These are phyloP conservation scores for Hemibagrus guttatus DNA, from an alignment of 2,797 vertebrate species.

Conservation along the genomic window DNA sequence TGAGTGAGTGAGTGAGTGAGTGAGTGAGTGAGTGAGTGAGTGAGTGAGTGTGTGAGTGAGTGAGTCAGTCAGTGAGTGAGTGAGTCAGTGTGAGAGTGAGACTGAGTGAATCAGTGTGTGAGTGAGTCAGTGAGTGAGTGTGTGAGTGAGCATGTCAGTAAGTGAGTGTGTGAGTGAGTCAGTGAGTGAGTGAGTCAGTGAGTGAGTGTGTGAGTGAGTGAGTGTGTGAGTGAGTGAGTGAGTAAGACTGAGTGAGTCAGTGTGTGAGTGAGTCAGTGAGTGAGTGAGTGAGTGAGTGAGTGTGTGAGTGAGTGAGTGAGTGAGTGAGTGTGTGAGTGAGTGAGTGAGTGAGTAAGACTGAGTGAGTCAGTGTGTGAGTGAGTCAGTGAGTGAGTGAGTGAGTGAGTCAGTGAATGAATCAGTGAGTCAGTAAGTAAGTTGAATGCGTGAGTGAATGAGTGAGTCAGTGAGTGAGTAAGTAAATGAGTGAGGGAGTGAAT, in stretches of 20 bases:
- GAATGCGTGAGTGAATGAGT: neutral
- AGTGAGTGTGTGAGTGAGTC: neutral
- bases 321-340: neutral
- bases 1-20: neutral
- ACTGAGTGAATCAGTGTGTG: too few relatives aligned
- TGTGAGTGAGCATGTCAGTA: neutral
- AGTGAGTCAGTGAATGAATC: neutral
- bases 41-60: neutral
- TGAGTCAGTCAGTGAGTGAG: neutral
- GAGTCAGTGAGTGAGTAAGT: neutral
- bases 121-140: too few relatives aligned
- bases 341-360: neutral
- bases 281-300: neutral
- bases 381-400: slow-evolving; percentile 24
- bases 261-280: neutral
- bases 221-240: slow-evolving; percentile 28
- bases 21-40: neutral
- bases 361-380: neutral
- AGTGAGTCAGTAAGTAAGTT: neutral
- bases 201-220: neutral
- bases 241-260: neutral
- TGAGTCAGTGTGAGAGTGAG: too few relatives aligned
- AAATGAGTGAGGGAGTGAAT: neutral
- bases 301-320: slow-evolving; percentile 34
- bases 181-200: neutral